phyloP scores from a whole-genome alignment of 2,888 invertebrate genomes.

The Tanytarsus gracilentus region DNA sequence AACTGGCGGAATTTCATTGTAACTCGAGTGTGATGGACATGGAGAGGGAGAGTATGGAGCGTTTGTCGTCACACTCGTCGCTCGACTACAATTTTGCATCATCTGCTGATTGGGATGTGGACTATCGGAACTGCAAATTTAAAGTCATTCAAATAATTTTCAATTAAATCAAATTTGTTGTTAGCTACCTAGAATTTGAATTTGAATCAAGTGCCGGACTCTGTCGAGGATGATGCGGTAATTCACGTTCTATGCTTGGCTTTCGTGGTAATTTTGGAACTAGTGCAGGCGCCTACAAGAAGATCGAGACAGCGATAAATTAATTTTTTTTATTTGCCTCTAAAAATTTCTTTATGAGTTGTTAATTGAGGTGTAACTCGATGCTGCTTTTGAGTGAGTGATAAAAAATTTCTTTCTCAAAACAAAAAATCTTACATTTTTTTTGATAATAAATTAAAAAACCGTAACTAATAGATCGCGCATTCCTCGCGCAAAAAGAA shows the following conservation, averaged over 20 bases:
- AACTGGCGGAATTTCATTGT: conserved; percentile 56
- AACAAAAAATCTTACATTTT: too few relatives aligned
- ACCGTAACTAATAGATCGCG: too few relatives aligned
- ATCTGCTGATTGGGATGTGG: conserved; percentile 65
- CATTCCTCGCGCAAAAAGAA: too few relatives aligned
- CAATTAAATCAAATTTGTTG: too few relatives aligned
- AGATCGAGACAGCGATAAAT: too few relatives aligned
- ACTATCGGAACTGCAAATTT: conserved; percentile 82
- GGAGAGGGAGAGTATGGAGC: conserved; percentile 47
- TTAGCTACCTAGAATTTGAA: conserved; percentile 56
- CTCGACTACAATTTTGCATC: conserved; percentile 40
- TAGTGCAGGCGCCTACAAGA: conserved; percentile 46
- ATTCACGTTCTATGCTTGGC: conserved; percentile 78
- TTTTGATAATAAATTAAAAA: too few relatives aligned
- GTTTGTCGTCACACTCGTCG: conserved; percentile 38
- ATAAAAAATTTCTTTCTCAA: too few relatives aligned
- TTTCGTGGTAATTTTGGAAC: conserved; percentile 72
- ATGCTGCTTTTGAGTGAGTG: background rate
- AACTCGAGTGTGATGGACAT: conserved; percentile 48
- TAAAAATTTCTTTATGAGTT: background rate
- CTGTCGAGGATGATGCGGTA: conserved; percentile 57
- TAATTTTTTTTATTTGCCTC: conserved; percentile 6
- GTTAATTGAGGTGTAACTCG: background rate
- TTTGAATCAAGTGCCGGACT: conserved; percentile 75
- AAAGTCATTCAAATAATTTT: too few relatives aligned